Conservation (phyloP, 1,140 invertebrate species). For the Pteromalus puparum region DNA sequence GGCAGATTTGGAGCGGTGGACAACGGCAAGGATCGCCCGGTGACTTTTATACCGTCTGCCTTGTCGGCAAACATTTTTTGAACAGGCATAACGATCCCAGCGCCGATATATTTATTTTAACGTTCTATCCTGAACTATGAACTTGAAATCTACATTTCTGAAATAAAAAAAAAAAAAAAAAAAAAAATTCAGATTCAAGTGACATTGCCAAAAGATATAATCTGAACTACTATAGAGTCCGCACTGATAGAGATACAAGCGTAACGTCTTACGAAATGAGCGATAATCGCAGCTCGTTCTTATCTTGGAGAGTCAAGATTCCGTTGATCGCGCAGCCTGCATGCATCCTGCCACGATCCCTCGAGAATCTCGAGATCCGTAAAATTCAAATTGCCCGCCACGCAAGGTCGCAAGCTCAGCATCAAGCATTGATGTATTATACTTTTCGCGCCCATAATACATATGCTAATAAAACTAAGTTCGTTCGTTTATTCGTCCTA, state of each 20-base stretch:
- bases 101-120: constrained; percentile 7
- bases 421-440: no score
- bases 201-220: background rate
- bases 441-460: no score
- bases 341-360: background rate
- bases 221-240: no score
- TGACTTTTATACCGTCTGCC: background rate
- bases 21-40: background rate
- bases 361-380: background rate
- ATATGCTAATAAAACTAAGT: no score
- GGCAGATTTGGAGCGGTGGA: background rate
- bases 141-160: no score
- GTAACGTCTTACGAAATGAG: no score
- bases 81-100: background rate
- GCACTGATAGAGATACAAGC: no score
- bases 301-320: no score
- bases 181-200: background rate
- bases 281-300: no score
- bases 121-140: constrained; percentile 16
- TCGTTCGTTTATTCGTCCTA: no score
- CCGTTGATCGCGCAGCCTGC: no score
- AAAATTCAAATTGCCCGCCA: background rate
- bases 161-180: background rate
- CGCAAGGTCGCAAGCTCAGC: no score
- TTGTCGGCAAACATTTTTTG: constrained; percentile 19